phyloP scores from a whole-genome alignment of 1,140 invertebrate species.

The Muscidifurax raptorellus region DNA sequence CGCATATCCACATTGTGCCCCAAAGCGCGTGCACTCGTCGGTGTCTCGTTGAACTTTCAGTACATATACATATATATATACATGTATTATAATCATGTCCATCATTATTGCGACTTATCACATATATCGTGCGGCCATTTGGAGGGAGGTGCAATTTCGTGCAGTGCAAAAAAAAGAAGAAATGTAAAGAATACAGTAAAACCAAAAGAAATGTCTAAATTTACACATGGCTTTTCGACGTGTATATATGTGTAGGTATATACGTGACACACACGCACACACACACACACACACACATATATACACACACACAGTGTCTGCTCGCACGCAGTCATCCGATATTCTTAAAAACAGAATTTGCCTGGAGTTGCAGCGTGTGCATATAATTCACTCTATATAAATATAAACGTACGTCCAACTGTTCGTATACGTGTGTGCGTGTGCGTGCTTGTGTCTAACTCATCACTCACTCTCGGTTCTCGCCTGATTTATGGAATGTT shows the following conservation, averaged over 20 bases:
- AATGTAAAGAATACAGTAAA: neutral
- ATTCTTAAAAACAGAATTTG: conserved; percentile 28
- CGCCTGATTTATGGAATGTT: conserved; percentile 40
- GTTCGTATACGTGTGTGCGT: neutral
- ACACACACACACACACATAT: too few relatives aligned
- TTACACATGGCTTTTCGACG: conserved; percentile 21
- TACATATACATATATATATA: neutral
- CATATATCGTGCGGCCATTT: neutral
- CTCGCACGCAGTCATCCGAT: neutral
- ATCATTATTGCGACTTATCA: conserved; percentile 3
- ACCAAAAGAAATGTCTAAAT: neutral
- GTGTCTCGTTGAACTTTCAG: conserved; percentile 60
- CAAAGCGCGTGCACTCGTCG: conserved; percentile 68
- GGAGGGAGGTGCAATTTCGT: conserved; percentile 21
- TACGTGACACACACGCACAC: too few relatives aligned
- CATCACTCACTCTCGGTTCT: conserved; percentile 19
- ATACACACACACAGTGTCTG: neutral
- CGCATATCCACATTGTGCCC: conserved; percentile 43
- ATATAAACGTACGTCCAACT: conserved; percentile 3
- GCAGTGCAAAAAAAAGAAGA: conserved; percentile 9
- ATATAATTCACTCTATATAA: conserved; percentile 18
- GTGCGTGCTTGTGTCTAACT: conserved; percentile 13
- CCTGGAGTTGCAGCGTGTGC: conserved; percentile 12
- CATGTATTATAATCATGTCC: neutral
- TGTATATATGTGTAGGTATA: conserved; percentile 27